phyloP scores from a whole-genome alignment of 2,888 invertebrate species.

The Standfussiana lucernea region DNA sequence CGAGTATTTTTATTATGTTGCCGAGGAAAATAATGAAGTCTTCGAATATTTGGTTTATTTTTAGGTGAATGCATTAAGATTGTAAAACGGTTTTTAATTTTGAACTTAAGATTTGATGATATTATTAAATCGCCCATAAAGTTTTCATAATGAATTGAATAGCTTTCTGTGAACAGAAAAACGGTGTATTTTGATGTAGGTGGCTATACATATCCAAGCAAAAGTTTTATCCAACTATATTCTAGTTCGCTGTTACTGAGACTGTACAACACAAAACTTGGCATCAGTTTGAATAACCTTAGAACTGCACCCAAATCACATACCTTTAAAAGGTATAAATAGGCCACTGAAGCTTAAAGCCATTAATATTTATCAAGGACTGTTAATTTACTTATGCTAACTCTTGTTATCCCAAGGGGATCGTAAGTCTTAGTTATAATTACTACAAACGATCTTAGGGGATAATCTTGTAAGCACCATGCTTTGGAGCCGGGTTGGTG shows the following conservation, averaged over 20 bases:
- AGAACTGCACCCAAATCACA: neutral
- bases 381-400: constrained; percentile 52
- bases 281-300: neutral
- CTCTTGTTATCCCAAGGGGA: constrained; percentile 33
- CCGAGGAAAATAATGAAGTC: neutral
- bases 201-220: neutral
- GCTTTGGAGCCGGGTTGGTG: neutral
- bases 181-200: neutral
- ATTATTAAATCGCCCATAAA: neutral
- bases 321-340: neutral
- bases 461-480: constrained; percentile 35
- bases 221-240: neutral
- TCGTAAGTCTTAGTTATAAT: constrained; percentile 52
- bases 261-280: neutral
- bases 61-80: neutral
- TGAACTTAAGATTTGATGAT: neutral
- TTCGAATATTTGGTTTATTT: neutral
- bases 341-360: neutral
- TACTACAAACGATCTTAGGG: constrained; percentile 55
- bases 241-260: neutral
- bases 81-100: neutral
- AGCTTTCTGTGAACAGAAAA: neutral
- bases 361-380: constrained; percentile 51
- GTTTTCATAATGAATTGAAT: neutral
- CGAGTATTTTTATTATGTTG: constrained; percentile 12